These are phyloP conservation scores for Candoia aspera DNA, from an alignment of 2,113 vertebrate genomes.

Conservation along the genomic window DNA sequence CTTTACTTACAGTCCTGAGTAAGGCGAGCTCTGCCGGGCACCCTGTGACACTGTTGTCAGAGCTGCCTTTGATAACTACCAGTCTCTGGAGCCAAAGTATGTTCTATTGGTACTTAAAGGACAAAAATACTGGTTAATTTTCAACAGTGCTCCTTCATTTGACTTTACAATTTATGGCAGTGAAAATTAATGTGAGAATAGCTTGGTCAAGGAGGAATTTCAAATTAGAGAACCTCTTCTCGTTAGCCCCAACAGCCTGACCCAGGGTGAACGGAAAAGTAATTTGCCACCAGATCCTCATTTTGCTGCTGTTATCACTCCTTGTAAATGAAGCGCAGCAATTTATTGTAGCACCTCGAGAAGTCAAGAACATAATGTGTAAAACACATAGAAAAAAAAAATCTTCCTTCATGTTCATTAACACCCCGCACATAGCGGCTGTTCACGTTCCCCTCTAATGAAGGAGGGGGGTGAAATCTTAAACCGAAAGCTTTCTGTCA, in stretches of 20 bases:
- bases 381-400: constrained; percentile 82
- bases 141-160: constrained; percentile 85
- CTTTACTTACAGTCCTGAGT: background rate
- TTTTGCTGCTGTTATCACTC: constrained; percentile 83
- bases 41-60: constrained; percentile 55
- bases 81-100: constrained; percentile 78
- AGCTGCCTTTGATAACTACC: constrained; percentile 69
- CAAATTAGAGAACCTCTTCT: constrained; percentile 87
- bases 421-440: constrained; percentile 80
- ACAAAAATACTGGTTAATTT: constrained; percentile 85
- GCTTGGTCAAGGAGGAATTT: constrained; percentile 83
- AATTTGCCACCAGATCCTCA: constrained; percentile 83
- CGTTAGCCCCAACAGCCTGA: constrained; percentile 82
- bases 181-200: constrained; percentile 81
- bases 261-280: constrained; percentile 82
- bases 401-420: constrained; percentile 89
- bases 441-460: constrained; percentile 81
- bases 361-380: constrained; percentile 95
- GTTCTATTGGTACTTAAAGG: constrained; percentile 77
- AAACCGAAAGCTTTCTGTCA: constrained; percentile 80
- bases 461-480: constrained; percentile 76
- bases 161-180: constrained; percentile 86
- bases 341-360: constrained; percentile 89
- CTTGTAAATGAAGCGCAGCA: constrained; percentile 82
- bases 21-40: constrained; percentile 46